Evolutionary conservation across 2,888 invertebrate species (phyloP).

Genomic region (Hetaerina titia): DNA sequence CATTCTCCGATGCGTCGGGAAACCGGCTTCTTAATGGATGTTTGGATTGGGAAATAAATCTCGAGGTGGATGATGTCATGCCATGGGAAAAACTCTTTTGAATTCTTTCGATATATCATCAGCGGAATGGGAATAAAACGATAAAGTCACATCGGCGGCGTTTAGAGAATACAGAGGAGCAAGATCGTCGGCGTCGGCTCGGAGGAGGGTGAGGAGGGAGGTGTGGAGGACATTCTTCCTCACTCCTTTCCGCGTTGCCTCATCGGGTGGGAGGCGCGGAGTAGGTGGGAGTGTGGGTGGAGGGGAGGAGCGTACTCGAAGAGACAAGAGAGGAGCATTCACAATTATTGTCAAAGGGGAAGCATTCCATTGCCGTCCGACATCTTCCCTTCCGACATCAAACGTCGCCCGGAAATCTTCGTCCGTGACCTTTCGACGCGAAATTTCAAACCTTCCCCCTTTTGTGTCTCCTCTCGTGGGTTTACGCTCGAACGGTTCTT

Average conservation of each 20-base stretch:
- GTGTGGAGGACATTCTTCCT: background rate
- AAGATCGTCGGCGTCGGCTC: background rate
- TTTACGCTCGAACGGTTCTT: background rate
- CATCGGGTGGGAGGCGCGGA: background rate
- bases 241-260: background rate
- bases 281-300: background rate
- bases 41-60: background rate
- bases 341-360: background rate
- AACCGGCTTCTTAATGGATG: background rate
- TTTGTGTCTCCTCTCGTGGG: background rate
- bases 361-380: background rate
- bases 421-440: background rate
- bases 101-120: conserved; percentile 27
- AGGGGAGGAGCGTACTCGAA: no score
- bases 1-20: background rate
- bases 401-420: background rate
- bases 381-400: background rate
- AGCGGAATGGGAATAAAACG: conserved; percentile 32
- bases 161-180: background rate
- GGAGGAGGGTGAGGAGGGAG: background rate
- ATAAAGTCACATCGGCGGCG: conserved; percentile 11
- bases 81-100: background rate
- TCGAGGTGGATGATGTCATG: background rate
- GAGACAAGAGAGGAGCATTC: background rate
- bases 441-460: background rate